These are phyloP conservation scores for Chaetops frenatus DNA, from an alignment of 2,113 vertebrate species.

Conservation along the genomic window DNA sequence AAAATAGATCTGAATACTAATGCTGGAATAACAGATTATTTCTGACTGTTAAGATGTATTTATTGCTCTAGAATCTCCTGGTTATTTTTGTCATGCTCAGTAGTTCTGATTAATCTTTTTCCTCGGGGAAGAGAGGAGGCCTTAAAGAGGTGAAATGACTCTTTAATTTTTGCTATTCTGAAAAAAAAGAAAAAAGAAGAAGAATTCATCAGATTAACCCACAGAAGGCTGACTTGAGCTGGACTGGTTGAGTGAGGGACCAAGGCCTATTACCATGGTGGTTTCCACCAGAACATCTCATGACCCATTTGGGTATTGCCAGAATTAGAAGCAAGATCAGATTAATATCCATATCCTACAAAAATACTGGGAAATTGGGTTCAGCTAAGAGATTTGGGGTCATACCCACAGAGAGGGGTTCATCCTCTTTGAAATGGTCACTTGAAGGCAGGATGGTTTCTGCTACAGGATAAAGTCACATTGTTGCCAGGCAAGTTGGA, in stretches of 20 bases:
- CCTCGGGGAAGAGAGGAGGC: not conserved
- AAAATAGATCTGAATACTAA: conserved; percentile 44
- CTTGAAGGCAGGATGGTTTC: not conserved
- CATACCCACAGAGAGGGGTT: not conserved
- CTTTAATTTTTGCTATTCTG: not conserved
- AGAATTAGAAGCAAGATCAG: not conserved
- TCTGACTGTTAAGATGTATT: conserved; percentile 16
- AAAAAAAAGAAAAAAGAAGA: not conserved
- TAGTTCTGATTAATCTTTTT: conserved; percentile 19
- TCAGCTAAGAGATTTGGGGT: not conserved
- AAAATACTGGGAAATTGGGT: not conserved
- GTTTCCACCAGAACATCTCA: not conserved
- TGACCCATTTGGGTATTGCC: not conserved
- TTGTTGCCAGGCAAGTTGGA: not conserved
- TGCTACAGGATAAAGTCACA: not conserved
- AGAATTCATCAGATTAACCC: not conserved
- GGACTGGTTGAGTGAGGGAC: not conserved
- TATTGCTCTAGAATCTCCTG: conserved; percentile 8
- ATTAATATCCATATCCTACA: not conserved
- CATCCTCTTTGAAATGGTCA: not conserved
- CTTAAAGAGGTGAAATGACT: not conserved
- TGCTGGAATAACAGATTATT: not conserved
- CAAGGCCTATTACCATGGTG: not conserved
- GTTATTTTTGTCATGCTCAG: conserved; percentile 41
- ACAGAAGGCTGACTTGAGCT: not conserved